Percentiles rank a stretch among this genome's conserved stretches.
Evolutionary conservation across 2,113 vertebrate species (phyloP).

Genomic region (Rhinopithecus roxellana): DNA sequence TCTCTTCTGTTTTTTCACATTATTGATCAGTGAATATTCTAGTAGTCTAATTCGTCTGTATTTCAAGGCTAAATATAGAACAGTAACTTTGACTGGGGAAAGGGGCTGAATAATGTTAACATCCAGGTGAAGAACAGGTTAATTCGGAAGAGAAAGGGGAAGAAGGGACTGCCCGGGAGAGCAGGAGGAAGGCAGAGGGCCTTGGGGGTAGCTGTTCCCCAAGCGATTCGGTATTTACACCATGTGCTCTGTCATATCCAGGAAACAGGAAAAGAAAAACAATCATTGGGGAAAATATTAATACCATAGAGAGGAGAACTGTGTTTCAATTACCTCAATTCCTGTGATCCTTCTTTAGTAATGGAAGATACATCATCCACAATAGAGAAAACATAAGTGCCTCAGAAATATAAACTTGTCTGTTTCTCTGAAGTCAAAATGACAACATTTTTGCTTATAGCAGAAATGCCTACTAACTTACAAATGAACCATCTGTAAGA

Average conservation of each 20-base stretch:
- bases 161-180: fast-evolving
- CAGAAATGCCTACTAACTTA: background rate
- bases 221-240: background rate
- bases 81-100: background rate
- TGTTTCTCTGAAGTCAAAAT: background rate
- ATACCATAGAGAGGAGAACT: background rate
- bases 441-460: background rate
- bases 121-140: background rate
- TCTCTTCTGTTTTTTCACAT: background rate
- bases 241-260: background rate
- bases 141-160: background rate
- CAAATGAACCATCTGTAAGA: background rate
- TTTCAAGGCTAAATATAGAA: background rate
- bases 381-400: background rate
- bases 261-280: background rate
- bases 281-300: background rate
- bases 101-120: background rate
- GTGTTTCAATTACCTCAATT: background rate
- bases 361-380: background rate
- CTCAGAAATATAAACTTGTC: background rate
- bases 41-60: background rate
- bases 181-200: no score
- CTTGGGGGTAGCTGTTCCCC: fast-evolving
- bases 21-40: background rate
- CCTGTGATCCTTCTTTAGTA: background rate